phyloP scores from a whole-genome alignment of 92 coral and sea anemone species.

The Parazoanthus darwini region DNA sequence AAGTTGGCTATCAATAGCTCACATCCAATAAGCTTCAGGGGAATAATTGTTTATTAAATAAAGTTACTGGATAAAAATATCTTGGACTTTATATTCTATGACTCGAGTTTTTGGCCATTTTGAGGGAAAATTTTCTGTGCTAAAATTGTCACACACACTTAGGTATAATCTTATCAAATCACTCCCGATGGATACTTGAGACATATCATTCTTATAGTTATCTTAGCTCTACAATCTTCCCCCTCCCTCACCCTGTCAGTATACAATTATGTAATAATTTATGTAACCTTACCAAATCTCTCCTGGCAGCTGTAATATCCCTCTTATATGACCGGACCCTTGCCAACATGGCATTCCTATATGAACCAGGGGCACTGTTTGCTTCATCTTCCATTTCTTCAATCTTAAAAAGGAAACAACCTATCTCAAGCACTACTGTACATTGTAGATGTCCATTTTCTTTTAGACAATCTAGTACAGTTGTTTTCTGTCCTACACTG shows the following conservation, averaged over 20 bases:
- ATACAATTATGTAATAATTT: too few species aligned
- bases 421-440: too few species aligned
- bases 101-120: too few species aligned
- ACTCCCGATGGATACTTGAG: neutral
- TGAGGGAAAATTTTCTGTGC: too few species aligned
- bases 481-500: too few species aligned
- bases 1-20: neutral
- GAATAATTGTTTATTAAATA: too few species aligned
- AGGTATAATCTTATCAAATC: neutral
- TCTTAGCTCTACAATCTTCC: neutral
- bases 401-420: slow-evolving; percentile 49
- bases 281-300: slow-evolving; percentile 70
- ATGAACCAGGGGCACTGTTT: slow-evolving; percentile 81
- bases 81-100: too few species aligned
- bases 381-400: slow-evolving; percentile 99
- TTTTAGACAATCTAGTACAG: too few species aligned
- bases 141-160: too few species aligned
- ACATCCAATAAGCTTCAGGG: too few species aligned
- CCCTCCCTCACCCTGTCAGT: neutral
- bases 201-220: neutral
- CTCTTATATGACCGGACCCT: slow-evolving; percentile 73
- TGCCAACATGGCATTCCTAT: slow-evolving; percentile 85
- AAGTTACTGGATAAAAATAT: too few species aligned
- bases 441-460: too few species aligned
- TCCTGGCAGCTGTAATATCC: slow-evolving; percentile 78